Evolutionary conservation across 1,140 invertebrate species (phyloP), one percentile per base, ranked within the genome.

Genomic region (Agrypnia vestita): DNA sequence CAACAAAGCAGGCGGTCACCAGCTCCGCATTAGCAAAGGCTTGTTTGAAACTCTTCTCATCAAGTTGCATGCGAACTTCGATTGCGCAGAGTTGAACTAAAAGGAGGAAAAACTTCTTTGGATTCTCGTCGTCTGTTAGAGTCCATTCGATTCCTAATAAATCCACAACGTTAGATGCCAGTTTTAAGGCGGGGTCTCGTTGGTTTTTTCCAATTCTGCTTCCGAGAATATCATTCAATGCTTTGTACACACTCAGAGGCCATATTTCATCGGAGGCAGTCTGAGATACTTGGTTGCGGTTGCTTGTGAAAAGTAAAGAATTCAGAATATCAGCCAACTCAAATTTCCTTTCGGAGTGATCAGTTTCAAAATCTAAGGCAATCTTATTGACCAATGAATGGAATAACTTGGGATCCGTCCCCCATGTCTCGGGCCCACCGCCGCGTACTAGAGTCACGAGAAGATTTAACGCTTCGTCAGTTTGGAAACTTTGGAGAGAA

Each of bases 41-140:
- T 86, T 94, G 91, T 86, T 96, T 95, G 79, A 97, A 90, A 84
- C 92, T 93, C 83, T 94, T 94, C 80, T 96, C 95, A 85, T 98
- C 97, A 55, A 98, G 87, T 84, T 96, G 94, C 96, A 98, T 97
- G 84, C 96, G 92, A 3, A 97, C 93, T 91, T 98, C 97, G 85
- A 98, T 96, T 67, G 96, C 95, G 81, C 94, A 93, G 17, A 98
- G 87, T 86, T 98, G 96, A 73, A 97, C 92, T 1, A 97, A 87
- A 53, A 97, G 87, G 0, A 97, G 88, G 83, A 97, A 95, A 84
- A 97, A 95, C 84, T 94, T 92, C 87, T 94, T 95, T 76, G 93
- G 93, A 83, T 93, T 94, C 61, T 94, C 94, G 83, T 95, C 94
- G 88, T 95, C 94, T 80, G 90, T 91, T 59, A 96, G 88, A 44